Evolutionary conservation across 1,140 invertebrate genomes (phyloP).

Genomic region (Amphibalanus amphitrite): DNA sequence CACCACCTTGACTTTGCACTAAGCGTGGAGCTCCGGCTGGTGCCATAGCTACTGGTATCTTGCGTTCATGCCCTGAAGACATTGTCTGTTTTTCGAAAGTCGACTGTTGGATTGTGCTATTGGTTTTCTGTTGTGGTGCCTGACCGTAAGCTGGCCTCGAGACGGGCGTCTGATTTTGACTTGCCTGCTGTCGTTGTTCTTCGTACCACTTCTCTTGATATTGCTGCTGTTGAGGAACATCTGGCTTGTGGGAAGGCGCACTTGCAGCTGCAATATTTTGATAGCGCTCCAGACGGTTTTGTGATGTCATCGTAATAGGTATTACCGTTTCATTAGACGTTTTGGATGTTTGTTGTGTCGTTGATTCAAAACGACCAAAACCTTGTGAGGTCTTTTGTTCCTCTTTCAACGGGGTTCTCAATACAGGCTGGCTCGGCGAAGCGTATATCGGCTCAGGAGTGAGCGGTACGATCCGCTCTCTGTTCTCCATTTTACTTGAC

Average conservation of each 20-base stretch:
- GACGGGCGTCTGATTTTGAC: not conserved
- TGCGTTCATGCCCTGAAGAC: not conserved
- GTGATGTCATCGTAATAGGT: not conserved
- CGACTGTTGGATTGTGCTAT: not conserved
- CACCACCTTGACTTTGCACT: too few relatives aligned
- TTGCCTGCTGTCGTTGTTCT: not conserved
- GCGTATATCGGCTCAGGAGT: not conserved
- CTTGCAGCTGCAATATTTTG: not conserved
- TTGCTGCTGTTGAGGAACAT: not conserved
- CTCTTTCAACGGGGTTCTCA: not conserved
- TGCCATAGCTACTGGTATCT: not conserved
- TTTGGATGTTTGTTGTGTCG: not conserved
- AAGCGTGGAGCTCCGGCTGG: not conserved
- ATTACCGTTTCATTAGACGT: not conserved
- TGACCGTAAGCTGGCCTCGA: not conserved
- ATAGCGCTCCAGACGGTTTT: not conserved
- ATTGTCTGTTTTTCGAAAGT: not conserved
- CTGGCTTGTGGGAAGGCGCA: not conserved
- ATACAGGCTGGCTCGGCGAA: too few relatives aligned
- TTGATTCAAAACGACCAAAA: not conserved
- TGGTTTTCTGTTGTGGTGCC: not conserved
- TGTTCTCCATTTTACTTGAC: not conserved
- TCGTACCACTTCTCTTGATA: not conserved
- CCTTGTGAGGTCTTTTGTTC: not conserved
- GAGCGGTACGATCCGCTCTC: not conserved